Conservation (phyloP, 2,113 vertebrate genomes). For the Sander vitreus region DNA sequence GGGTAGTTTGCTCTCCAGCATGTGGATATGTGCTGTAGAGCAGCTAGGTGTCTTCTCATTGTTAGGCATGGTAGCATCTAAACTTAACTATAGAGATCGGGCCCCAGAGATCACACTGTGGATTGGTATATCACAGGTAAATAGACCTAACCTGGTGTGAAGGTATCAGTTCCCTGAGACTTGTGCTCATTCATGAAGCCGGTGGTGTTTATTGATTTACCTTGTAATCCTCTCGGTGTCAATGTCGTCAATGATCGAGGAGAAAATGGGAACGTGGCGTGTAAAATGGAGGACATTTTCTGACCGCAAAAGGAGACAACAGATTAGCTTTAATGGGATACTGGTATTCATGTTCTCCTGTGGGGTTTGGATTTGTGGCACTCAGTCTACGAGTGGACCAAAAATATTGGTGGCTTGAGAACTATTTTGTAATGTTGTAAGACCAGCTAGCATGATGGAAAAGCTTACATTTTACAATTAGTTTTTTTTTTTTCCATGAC, state of each 20-base stretch:
- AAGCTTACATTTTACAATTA: neutral
- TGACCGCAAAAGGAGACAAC: constrained; percentile 53
- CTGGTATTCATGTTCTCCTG: constrained; percentile 40
- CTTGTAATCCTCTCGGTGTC: constrained; percentile 76
- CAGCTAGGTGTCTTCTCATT: constrained; percentile 34
- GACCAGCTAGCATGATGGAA: neutral
- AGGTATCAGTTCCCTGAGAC: constrained; percentile 64
- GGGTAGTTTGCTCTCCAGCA: neutral
- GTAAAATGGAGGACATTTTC: constrained; percentile 54
- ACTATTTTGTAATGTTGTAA: neutral
- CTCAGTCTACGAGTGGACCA: neutral
- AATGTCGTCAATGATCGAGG: constrained; percentile 57
- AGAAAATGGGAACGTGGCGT: constrained; percentile 45
- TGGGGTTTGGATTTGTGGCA: constrained; percentile 4
- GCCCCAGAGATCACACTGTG: constrained; percentile 33
- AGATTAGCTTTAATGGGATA: constrained; percentile 61
- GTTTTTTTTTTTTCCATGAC: neutral
- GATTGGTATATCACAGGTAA: constrained; percentile 57
- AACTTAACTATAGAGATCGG: constrained; percentile 42
- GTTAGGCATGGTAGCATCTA: constrained; percentile 44
- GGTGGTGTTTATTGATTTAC: constrained; percentile 77
- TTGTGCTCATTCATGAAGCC: constrained; percentile 54
- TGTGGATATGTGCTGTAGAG: constrained; percentile 37
- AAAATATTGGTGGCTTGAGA: constrained; percentile 11
- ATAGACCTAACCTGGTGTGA: constrained; percentile 52